Evolutionary conservation across 2,113 vertebrate genomes (phyloP).

Genomic region (Pithys albifrons): DNA sequence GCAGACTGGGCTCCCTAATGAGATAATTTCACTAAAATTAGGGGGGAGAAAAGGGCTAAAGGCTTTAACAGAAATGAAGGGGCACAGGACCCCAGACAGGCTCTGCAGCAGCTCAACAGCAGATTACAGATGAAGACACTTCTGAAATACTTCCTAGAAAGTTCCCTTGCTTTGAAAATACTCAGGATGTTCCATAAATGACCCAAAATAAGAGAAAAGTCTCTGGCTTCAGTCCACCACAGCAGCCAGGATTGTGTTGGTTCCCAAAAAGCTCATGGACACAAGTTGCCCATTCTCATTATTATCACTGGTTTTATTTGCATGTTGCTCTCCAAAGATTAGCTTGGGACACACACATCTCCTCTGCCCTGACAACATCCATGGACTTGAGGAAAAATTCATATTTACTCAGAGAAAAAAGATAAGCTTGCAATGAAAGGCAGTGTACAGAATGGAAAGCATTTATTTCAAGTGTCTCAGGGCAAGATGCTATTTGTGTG

Average conservation of each 20-base stretch:
- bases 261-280: constrained; percentile 39
- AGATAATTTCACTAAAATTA: not conserved
- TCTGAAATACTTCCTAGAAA: not conserved
- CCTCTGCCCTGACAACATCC: not conserved
- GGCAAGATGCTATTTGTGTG: not conserved
- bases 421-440: not conserved
- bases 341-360: not conserved
- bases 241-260: not conserved
- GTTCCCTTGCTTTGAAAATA: not conserved
- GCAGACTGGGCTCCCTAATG: not conserved
- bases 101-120: not conserved
- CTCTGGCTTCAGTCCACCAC: constrained; percentile 2
- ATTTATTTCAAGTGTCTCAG: not conserved
- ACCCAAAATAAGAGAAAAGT: not conserved
- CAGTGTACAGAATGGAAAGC: not conserved
- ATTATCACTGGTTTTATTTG: not conserved
- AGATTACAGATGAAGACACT: not conserved
- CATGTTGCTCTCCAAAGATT: not conserved
- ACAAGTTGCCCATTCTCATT: not conserved
- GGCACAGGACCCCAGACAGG: not conserved
- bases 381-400: not conserved
- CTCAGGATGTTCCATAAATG: not conserved
- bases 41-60: not conserved
- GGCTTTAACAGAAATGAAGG: not conserved
- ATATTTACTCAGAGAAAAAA: not conserved